These are phyloP conservation scores for Drosophila sturtevanti DNA, from an alignment of 1,140 invertebrate species.

Conservation along the genomic window DNA sequence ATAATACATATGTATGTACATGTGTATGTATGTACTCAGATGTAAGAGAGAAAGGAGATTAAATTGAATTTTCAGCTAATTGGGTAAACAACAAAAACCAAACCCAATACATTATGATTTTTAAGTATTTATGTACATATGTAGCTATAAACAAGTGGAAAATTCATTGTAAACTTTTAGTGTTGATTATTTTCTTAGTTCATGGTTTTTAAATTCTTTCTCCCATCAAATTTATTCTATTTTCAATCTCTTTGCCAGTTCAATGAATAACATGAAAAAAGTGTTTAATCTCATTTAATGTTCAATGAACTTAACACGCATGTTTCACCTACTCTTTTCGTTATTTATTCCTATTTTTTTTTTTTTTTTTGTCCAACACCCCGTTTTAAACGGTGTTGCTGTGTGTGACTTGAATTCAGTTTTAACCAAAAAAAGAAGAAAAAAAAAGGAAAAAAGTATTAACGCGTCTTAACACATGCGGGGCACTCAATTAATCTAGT, in stretches of 20 bases:
- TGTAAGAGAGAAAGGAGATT: slow-evolving; percentile 9
- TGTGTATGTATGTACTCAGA: too few species aligned
- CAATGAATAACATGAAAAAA: slow-evolving; percentile 19
- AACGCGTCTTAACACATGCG: slow-evolving; percentile 12
- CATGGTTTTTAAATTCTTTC: not conserved
- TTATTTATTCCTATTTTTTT: slow-evolving; percentile 2
- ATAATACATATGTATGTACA: slow-evolving; percentile 33
- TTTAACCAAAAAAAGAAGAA: slow-evolving; percentile 33
- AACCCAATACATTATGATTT: not conserved
- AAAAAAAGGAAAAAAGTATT: slow-evolving; percentile 18
- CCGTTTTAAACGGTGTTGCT: slow-evolving; percentile 21
- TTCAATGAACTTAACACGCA: slow-evolving; percentile 70
- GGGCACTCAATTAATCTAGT: slow-evolving; percentile 78
- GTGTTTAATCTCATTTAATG: slow-evolving; percentile 69
- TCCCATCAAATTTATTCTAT: not conserved
- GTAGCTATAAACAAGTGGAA: not conserved
- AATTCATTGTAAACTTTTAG: not conserved
- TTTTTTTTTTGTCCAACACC: slow-evolving; percentile 39
- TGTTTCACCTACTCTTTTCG: slow-evolving; percentile 44
- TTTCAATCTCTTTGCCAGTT: slow-evolving; percentile 41
- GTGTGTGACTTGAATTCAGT: slow-evolving; percentile 72
- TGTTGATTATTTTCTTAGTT: not conserved
- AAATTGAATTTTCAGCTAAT: slow-evolving; percentile 50
- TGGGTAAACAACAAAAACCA: not conserved
- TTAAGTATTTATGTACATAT: not conserved